Evolutionary conservation across 2,888 invertebrate species (phyloP).

Genomic region (Lucinisca nassula): DNA sequence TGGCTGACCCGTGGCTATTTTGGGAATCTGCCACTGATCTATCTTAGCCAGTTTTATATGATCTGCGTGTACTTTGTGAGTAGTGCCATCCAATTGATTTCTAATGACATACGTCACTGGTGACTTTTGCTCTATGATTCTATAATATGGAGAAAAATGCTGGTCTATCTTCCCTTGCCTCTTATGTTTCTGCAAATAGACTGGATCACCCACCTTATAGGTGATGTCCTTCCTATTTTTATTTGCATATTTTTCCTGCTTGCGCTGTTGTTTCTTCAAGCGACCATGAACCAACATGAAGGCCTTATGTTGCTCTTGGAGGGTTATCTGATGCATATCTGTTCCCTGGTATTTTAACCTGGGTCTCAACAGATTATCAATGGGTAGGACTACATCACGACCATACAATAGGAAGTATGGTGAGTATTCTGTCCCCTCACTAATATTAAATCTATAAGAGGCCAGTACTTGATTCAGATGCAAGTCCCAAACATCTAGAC

Average conservation of each 20-base stretch:
- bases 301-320: constrained; percentile 60
- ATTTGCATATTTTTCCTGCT: constrained; percentile 58
- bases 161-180: constrained; percentile 47
- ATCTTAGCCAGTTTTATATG: constrained; percentile 32
- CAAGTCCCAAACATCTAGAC: constrained; percentile 51
- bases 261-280: constrained; percentile 39
- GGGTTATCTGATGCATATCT: constrained; percentile 55
- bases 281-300: constrained; percentile 42
- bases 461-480: constrained; percentile 59
- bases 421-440: constrained; percentile 39
- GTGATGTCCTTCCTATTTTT: constrained; percentile 37
- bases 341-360: constrained; percentile 52
- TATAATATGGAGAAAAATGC: constrained; percentile 59
- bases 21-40: constrained; percentile 27
- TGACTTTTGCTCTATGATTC: constrained; percentile 50
- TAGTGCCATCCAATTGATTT: constrained; percentile 42
- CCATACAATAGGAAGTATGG: constrained; percentile 62
- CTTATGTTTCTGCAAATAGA: constrained; percentile 51
- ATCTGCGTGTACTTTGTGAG: constrained; percentile 37
- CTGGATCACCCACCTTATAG: constrained; percentile 57
- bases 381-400: constrained; percentile 55
- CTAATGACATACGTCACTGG: constrained; percentile 49
- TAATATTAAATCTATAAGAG: constrained; percentile 49
- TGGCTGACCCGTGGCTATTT: background rate
- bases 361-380: constrained; percentile 58